phyloP scores from a whole-genome alignment of 53 echinoderm and acorn worm genomes.

The Zoroaster sp. region DNA sequence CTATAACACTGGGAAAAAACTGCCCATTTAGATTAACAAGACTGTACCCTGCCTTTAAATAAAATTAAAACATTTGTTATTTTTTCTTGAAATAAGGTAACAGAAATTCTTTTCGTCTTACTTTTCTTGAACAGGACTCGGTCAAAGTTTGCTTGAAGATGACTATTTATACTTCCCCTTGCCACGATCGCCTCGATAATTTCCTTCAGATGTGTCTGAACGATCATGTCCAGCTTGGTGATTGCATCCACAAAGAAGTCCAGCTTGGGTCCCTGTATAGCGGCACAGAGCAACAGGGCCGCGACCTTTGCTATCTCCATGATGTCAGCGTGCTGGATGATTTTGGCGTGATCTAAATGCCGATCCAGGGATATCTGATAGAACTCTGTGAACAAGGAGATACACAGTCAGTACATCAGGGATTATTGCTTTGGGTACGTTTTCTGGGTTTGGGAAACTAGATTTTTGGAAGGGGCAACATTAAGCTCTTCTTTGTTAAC shows the following conservation, averaged over 20 bases:
- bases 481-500: too few species aligned
- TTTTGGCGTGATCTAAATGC: slow-evolving; percentile 69
- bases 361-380: slow-evolving; percentile 72
- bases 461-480: too few species aligned
- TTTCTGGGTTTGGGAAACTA: too few species aligned
- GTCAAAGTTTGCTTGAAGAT: slow-evolving; percentile 4
- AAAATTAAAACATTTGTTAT: too few species aligned
- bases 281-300: slow-evolving; percentile 75
- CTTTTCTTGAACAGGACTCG: slow-evolving; percentile 57
- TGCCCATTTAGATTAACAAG: too few species aligned
- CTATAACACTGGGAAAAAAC: too few species aligned
- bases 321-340: slow-evolving; percentile 58
- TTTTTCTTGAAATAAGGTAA: too few species aligned
- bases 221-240: slow-evolving; percentile 75
- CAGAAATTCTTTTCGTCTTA: neutral
- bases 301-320: slow-evolving; percentile 77
- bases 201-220: slow-evolving; percentile 84
- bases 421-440: too few species aligned
- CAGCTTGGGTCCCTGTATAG: slow-evolving; percentile 74
- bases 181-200: slow-evolving; percentile 83
- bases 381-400: slow-evolving; percentile 75
- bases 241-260: slow-evolving; percentile 85
- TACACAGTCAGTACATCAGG: too few species aligned
- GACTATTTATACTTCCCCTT: neutral
- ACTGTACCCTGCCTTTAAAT: neutral